Base-by-base conservation (phyloP, 2,113 vertebrate species). In the Vanacampus margaritifer region DNA sequence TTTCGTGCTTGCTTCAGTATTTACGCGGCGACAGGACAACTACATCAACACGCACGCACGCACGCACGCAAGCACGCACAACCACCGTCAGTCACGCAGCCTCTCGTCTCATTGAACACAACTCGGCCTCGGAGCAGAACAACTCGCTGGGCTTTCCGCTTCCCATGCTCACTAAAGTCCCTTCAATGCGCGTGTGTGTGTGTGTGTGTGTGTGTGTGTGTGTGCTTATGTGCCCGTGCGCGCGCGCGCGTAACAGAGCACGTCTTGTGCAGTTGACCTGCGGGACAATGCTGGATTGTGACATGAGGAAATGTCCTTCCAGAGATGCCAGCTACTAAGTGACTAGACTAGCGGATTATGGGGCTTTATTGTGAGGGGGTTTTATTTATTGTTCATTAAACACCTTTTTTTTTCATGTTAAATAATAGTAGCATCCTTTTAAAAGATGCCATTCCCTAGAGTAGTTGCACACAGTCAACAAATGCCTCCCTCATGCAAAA, bases 261-360 rank as follows among this genome's bases (percentile, higher is more conserved):
- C 62, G 73, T 77, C 72, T 68, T 87, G 81, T 86, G 84, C 60
- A 61, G 81, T 74, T 85, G 84, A 84, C 81, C 84, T 70, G 79
- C 65, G 68, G 73, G 82, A 87, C 87, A 89, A 87, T 84, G 57
- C 74, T 67, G 73, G 82, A 79, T 81, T 87, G 81, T 89, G 85
- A 79, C 82, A 82, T 72, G 66, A 86, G 87, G 84, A 86, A 87
- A 83, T 74, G 84, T 82, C 79, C 78, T 82, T 58, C 79, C 72
- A 84, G 80, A 76, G 79, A 75, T 81, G 81, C 79, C 84, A 87
- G 67, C 76, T 74, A 86, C 71, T 41, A 23, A 53, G n/a, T 53
- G 50, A 53, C 50, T 23, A 1, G 46, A 48, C 19, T n/a, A 7
- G 19, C 46, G 2, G 21, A 48, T 48, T 56, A 16, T 77, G 64